Evolutionary conservation across 2,797 vertebrate species (phyloP), one percentile per base, ranked within the genome.

Genomic region (Pangasius sanitwongsei): DNA sequence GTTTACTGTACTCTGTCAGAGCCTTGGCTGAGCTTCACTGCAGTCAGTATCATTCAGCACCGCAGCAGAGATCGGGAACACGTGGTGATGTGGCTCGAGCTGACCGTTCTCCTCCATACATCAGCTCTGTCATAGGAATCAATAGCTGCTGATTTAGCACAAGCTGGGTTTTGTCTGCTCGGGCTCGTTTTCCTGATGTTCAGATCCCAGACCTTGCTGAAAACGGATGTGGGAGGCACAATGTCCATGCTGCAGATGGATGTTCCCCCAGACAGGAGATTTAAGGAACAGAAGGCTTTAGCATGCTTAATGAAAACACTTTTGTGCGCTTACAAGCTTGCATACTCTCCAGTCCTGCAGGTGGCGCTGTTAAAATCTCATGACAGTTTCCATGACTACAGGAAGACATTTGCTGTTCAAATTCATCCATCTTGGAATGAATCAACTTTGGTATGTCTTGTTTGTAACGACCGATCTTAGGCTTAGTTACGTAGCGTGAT

Each of bases 51-150:
- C 82, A 88, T 90, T 90, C 80, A 84, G 77, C n/a, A 0, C 18
- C 48, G 6, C 6, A 53, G 53, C 82, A 57, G 53, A 86, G 50
- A 77, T 70, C 67, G 61, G 77, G 59, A 86, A 80, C 50, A 59
- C 80, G 65, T n/a, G 13, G 61, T 50, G 72, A 83, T 74, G 88
- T 41, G 16, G 61, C 41, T 50, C 48, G 37, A 18, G 81, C 63
- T 77, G 83, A 16, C 16, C n/a, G 28, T 69, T 50, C 83, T 23
- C 63, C 59, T 80, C 85, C 70, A 57, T 77, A 59, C 61, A 67
- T 86, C 87, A 87, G 88, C 85, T 85, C 57, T 72, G 81, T 83
- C 83, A 87, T 87, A 74, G 86, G 87, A 88, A 87, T 90, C 80
- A 82, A 84, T 77, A 63, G 48, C 65, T 69, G 83, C 65, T 78